Conservation (phyloP, 2,888 invertebrate genomes). For the Coelopa pilipes region DNA sequence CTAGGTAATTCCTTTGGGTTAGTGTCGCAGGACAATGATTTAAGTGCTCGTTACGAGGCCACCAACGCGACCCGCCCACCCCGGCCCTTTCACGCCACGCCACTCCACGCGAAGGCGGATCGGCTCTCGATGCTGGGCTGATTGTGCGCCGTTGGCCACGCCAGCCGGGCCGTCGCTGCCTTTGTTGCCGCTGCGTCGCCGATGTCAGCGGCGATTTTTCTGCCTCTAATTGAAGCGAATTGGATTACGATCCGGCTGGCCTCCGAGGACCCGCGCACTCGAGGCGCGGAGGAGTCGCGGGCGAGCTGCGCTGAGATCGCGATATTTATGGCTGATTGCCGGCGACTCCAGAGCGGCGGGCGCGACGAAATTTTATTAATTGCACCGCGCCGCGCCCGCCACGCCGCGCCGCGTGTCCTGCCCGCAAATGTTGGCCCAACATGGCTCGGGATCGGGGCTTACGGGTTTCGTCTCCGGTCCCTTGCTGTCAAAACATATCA, state of each 20-base stretch:
- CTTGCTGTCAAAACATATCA: conserved; percentile 24
- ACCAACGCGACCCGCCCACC: conserved; percentile 20
- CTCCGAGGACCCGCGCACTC: conserved; percentile 6
- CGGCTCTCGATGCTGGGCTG: background rate
- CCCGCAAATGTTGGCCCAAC: background rate
- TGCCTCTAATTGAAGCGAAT: conserved; percentile 49
- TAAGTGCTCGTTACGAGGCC: conserved; percentile 62
- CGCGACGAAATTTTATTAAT: conserved; percentile 33
- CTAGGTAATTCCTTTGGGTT: conserved; percentile 65
- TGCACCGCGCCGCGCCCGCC: background rate
- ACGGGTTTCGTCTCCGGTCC: background rate
- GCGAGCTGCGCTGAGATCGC: conserved; percentile 1
- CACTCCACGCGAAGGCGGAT: background rate
- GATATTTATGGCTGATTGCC: conserved; percentile 34
- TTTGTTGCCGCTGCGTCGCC: conserved; percentile 18
- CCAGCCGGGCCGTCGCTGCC: conserved; percentile 29
- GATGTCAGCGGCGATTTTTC: conserved; percentile 38
- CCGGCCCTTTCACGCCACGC: too few relatives aligned
- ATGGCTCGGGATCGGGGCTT: background rate
- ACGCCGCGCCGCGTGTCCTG: background rate
- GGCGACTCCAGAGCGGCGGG: background rate
- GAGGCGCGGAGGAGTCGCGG: conserved; percentile 20
- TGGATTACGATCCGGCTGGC: conserved; percentile 35
- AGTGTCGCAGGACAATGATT: conserved; percentile 64
- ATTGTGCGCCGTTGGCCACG: conserved; percentile 2